These are phyloP conservation scores for Platichthys stellatus DNA, from an alignment of 2,113 vertebrate species.

Conservation along the genomic window DNA sequence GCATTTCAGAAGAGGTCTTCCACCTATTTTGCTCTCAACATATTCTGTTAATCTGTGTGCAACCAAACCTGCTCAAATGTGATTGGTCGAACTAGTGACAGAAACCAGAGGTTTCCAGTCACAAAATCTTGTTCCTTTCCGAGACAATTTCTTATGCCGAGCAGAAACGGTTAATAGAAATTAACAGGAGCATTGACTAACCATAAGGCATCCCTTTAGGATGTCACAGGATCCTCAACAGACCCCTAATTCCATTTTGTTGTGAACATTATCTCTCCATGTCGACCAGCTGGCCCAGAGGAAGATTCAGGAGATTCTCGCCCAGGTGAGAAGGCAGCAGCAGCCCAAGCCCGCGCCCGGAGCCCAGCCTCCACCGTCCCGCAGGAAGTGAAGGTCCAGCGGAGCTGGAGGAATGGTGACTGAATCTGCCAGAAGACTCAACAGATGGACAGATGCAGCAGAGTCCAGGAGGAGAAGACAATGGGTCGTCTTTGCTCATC, in stretches of 20 bases:
- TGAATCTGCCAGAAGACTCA: constrained; percentile 63
- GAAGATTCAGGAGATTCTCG: constrained; percentile 99
- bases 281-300: constrained; percentile 92
- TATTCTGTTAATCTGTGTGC: too few species aligned
- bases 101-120: too few species aligned
- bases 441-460: constrained; percentile 60
- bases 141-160: too few species aligned
- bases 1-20: too few species aligned
- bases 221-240: not conserved
- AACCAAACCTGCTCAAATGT: too few species aligned
- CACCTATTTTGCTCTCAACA: too few species aligned
- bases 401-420: constrained; percentile 67
- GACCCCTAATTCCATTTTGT: not conserved
- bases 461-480: constrained; percentile 60
- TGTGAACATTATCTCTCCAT: not conserved
- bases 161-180: not conserved
- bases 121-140: too few species aligned
- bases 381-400: constrained; percentile 87
- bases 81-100: too few species aligned
- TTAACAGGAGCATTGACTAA: not conserved
- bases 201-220: too few species aligned
- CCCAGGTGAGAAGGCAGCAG: constrained; percentile 97
- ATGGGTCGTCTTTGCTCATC: constrained; percentile 63
- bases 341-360: constrained; percentile 85
- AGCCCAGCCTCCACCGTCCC: constrained; percentile 85